These are phyloP conservation scores for Kryptolebias ocellatus DNA, from an alignment of 2,797 vertebrate species.

Conservation along the genomic window DNA sequence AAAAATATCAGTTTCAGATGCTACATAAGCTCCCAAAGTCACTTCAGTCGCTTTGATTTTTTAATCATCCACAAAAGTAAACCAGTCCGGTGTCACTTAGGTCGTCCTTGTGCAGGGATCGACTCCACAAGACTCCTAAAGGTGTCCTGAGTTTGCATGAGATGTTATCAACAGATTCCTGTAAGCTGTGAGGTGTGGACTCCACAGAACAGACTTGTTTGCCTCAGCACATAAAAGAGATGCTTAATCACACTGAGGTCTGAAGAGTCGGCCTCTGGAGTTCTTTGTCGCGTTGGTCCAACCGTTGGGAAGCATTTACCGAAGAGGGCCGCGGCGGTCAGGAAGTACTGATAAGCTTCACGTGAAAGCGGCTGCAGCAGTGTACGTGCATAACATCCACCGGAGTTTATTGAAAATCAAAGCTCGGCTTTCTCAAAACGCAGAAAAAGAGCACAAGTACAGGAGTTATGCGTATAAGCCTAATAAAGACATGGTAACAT, in stretches of 20 bases:
- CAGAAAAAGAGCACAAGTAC: background rate
- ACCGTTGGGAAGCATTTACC: background rate
- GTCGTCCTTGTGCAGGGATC: too few relatives aligned
- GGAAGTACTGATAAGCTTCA: too few relatives aligned
- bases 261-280: background rate
- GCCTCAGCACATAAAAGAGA: too few relatives aligned
- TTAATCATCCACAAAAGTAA: background rate
- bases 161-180: background rate
- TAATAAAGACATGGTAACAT: too few relatives aligned
- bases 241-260: background rate
- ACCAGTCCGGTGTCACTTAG: background rate
- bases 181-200: background rate
- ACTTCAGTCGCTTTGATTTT: background rate
- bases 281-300: background rate
- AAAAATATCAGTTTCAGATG: too few relatives aligned
- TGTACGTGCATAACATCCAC: too few relatives aligned
- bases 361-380: background rate
- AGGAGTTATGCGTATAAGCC: background rate
- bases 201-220: background rate
- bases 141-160: too few relatives aligned
- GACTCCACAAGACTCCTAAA: too few relatives aligned
- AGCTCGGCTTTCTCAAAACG: too few relatives aligned
- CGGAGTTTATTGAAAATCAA: too few relatives aligned
- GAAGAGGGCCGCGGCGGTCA: too few relatives aligned
- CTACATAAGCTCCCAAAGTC: too few relatives aligned